Conservation (phyloP, 2,113 vertebrate genomes). For the Athene cunicularia region DNA sequence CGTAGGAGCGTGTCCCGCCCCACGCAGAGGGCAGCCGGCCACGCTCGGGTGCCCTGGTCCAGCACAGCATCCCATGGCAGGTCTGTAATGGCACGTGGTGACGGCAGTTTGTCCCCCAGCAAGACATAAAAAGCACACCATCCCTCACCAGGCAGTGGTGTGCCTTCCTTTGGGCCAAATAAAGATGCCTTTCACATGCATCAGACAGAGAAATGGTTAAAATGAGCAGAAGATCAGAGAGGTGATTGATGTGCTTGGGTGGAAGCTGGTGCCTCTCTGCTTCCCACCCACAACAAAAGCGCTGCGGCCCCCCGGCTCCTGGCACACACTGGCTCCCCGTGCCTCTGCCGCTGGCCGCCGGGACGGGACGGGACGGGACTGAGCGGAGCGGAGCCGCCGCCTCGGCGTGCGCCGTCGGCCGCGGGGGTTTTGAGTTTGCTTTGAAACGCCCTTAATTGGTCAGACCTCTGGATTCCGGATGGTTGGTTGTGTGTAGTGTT, state of each 20-base stretch:
- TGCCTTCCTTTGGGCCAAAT: background rate
- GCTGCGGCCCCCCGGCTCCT: background rate
- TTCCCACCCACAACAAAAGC: background rate
- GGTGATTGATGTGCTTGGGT: background rate
- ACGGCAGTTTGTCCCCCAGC: background rate
- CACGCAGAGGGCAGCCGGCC: fast-evolving
- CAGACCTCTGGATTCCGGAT: fast-evolving
- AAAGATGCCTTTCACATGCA: background rate
- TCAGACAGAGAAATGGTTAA: background rate
- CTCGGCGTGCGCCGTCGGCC: no score
- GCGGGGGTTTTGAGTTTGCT: no score
- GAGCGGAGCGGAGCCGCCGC: no score
- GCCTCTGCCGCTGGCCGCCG: background rate
- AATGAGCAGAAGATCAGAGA: background rate
- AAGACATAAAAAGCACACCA: background rate
- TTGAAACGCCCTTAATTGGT: fast-evolving
- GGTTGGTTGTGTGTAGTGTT: fast-evolving
- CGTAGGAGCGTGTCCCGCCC: background rate
- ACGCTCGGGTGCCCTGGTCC: background rate
- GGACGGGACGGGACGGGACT: no score
- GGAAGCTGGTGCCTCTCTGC: background rate
- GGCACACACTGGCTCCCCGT: background rate
- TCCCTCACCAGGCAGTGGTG: background rate
- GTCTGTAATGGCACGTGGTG: fast-evolving
- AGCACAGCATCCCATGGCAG: background rate